Evolutionary conservation across 2,113 vertebrate species (phyloP), one percentile per base, ranked within the genome.

Genomic region (Corydoras sp.): DNA sequence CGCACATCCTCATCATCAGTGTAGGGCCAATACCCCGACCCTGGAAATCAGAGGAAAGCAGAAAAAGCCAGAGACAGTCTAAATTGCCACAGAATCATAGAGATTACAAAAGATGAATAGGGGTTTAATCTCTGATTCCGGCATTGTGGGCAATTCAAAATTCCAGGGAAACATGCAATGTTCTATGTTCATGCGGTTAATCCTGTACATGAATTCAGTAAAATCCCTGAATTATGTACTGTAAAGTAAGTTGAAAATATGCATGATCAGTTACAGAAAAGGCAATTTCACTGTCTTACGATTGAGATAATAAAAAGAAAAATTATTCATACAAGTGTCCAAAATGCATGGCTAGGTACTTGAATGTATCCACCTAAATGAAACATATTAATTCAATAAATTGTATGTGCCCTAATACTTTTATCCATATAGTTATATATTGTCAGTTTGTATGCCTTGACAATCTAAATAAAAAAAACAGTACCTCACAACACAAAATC

Each of bases 1-100:
- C 89, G 89, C 82, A 91, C 88, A 88, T 95, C 94, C 89, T 96
- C 95, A 4, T 97, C 94, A 10, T 98, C 96, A 91, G 92, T 92
- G 80, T 95, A 85, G 55, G 89, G 73, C 76, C 91, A 92, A 64
- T 93, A 92, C 90, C 94, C 97, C 70, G 97, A 99, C 82, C 97
- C 95, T 99, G 92, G 78, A 91, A 92, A 13, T 89, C 11, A 90
- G 87, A 90, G 74, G 83, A 80, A 78, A 83, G 83, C 81, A 83
- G 77, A 78, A 82, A 86, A 81, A 84, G 85, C 84, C 80, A 82
- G 89, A 81, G 87, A 85, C 89, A 91, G 86, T 84, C 88, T 87
- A 89, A 85, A 88, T 68, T 30, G 74, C 54, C 54, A 62, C 43
- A 56, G 72, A 75, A 68, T 62, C 31, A 59, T 24, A 62, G 65